These are phyloP conservation scores for Hippocampus zosterae DNA, from an alignment of 2,113 vertebrate genomes.

Conservation along the genomic window DNA sequence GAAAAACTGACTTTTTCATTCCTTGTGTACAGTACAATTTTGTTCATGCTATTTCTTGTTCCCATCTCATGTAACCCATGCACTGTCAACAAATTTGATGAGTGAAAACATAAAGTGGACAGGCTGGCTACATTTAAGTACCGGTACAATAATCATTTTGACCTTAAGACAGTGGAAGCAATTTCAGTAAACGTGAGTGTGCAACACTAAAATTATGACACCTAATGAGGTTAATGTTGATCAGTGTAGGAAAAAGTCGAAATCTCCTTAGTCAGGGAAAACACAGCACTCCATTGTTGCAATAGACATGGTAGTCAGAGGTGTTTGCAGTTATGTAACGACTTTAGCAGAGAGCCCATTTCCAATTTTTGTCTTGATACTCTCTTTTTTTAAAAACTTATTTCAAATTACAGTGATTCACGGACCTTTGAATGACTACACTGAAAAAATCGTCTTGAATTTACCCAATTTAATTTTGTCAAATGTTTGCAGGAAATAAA, in stretches of 20 bases:
- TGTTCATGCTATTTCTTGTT: slow-evolving; percentile 7
- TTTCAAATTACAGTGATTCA: too few species aligned
- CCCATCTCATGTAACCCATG: slow-evolving; percentile 48
- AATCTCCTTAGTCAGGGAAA: slow-evolving; percentile 20
- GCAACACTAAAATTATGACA: slow-evolving; percentile 34
- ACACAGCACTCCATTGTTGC: not conserved
- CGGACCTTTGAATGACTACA: too few species aligned
- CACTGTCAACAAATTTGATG: slow-evolving; percentile 44
- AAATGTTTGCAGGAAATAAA: too few species aligned
- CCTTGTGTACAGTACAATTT: too few species aligned
- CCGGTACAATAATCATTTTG: slow-evolving; percentile 44
- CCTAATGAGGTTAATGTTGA: slow-evolving; percentile 28
- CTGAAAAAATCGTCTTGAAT: too few species aligned
- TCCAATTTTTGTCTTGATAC: not conserved
- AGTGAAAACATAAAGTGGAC: slow-evolving; percentile 53
- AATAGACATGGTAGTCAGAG: not conserved
- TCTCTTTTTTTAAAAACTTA: not conserved
- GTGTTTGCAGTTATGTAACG: not conserved
- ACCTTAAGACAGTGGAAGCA: slow-evolving; percentile 34
- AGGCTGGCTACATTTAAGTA: slow-evolving; percentile 37
- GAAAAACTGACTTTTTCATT: too few species aligned
- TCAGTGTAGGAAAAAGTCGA: not conserved
- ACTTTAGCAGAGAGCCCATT: not conserved
- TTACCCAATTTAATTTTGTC: too few species aligned
- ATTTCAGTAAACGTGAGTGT: slow-evolving; percentile 38